phyloP scores from a whole-genome alignment of 2,797 vertebrate genomes.

The Mus spretus region DNA sequence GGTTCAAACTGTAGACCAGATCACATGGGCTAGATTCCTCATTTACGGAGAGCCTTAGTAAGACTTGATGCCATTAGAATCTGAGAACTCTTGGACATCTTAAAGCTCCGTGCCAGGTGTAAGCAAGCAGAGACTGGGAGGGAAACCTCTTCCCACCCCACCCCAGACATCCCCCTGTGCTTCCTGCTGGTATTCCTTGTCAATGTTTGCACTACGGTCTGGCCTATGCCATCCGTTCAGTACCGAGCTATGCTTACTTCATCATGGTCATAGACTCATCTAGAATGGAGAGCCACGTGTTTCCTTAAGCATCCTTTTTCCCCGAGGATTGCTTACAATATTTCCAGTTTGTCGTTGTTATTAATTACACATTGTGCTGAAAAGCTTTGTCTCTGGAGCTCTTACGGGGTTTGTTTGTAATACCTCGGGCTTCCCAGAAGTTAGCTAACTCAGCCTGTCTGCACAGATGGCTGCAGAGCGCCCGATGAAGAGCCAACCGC shows the following conservation, averaged over 20 bases:
- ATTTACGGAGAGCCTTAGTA: neutral
- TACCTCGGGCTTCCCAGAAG: neutral
- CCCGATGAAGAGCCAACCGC: neutral
- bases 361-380: neutral
- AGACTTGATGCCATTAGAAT: neutral
- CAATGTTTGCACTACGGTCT: neutral
- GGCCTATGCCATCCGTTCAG: neutral
- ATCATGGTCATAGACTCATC: neutral
- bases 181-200: neutral
- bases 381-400: neutral
- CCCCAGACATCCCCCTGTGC: accelerated
- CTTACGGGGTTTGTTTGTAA: constrained; percentile 14
- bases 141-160: neutral
- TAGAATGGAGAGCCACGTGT: neutral
- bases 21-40: neutral
- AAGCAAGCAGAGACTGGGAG: neutral
- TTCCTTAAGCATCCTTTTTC: neutral
- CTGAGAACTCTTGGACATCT: neutral
- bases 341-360: neutral
- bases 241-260: neutral
- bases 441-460: neutral
- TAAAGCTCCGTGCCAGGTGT: neutral
- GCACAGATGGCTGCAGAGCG: neutral
- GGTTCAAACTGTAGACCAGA: neutral
- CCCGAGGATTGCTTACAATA: neutral